Conservation (phyloP, 2,113 vertebrate species). For the Nansenia antarctica region DNA sequence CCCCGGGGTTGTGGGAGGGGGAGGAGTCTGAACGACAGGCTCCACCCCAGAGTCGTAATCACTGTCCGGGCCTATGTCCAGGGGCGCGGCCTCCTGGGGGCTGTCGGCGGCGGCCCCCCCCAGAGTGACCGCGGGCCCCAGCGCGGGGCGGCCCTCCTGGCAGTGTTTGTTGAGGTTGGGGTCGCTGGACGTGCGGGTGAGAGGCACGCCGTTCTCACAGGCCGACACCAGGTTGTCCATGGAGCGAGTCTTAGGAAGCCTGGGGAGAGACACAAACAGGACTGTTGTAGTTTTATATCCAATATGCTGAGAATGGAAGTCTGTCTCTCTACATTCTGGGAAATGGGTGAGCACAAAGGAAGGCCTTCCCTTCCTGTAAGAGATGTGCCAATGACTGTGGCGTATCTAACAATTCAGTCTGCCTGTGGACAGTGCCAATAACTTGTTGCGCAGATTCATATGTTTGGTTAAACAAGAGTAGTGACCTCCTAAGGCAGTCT, state of each 20-base stretch:
- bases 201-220: constrained; percentile 85
- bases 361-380: not conserved
- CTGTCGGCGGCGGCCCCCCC: constrained; percentile 55
- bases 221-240: constrained; percentile 94
- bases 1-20: constrained; percentile 45
- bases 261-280: constrained; percentile 53
- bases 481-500: no score
- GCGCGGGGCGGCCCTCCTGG: constrained; percentile 80
- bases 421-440: no score
- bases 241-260: constrained; percentile 96
- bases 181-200: constrained; percentile 96
- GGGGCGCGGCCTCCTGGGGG: constrained; percentile 39
- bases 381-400: no score
- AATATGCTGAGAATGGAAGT: no score
- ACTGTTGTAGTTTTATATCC: no score
- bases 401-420: no score
- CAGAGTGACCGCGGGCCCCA: constrained; percentile 72
- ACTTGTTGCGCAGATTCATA: no score
- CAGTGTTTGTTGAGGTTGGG: constrained; percentile 98
- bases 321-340: no score
- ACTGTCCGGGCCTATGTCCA: constrained; percentile 18
- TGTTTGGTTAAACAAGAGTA: no score
- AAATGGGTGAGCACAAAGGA: no score
- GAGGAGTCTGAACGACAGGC: constrained; percentile 23
- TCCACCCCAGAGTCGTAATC: constrained; percentile 33